phyloP scores from a whole-genome alignment of 2,797 vertebrate species.

The Apodemus agrarius region DNA sequence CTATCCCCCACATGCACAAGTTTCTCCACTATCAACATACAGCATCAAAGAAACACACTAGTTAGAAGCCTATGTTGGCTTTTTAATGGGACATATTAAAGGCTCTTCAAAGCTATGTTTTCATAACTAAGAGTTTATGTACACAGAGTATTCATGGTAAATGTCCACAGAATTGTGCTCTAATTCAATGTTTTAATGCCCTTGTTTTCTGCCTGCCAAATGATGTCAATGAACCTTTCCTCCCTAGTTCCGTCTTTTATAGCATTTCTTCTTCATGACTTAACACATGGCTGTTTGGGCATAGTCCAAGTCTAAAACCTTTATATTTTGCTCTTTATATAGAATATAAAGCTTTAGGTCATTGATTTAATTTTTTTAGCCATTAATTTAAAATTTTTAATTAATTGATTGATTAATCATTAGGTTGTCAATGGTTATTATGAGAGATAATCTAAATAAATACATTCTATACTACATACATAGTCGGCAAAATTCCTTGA shows the following conservation, averaged over 20 bases:
- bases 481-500: neutral
- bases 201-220: neutral
- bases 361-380: conserved; percentile 12
- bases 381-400: conserved; percentile 12
- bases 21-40: conserved; percentile 15
- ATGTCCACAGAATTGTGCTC: conserved; percentile 56
- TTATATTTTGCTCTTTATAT: neutral
- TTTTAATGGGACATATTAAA: conserved; percentile 57
- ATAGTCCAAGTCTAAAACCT: neutral
- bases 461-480: neutral
- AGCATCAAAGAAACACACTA: neutral
- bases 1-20: neutral
- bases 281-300: neutral
- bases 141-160: conserved; percentile 5
- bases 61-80: conserved; percentile 21
- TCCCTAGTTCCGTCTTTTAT: neutral
- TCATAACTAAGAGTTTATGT: conserved; percentile 57
- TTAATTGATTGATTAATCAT: conserved; percentile 15
- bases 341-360: conserved; percentile 13
- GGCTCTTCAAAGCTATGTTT: conserved; percentile 55
- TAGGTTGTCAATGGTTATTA: neutral
- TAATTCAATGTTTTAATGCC: conserved; percentile 42
- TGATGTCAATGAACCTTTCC: neutral
- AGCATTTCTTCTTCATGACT: conserved; percentile 13
- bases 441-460: neutral